Percentiles rank a stretch among this genome's conserved stretches.
Conservation (phyloP, 2,113 vertebrate genomes). For the Mirza zaza region DNA sequence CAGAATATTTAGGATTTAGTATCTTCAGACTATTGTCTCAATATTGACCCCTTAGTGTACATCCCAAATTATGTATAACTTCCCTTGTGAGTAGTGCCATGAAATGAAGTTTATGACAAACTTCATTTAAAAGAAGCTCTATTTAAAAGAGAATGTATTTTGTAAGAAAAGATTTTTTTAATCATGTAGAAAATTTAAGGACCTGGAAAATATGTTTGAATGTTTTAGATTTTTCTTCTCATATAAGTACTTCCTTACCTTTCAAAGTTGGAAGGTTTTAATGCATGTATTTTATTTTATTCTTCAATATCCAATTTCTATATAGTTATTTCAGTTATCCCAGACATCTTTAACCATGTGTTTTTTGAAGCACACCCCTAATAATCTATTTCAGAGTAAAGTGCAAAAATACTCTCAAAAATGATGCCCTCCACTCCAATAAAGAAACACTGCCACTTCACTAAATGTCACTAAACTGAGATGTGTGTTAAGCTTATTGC, state of each 20-base stretch:
- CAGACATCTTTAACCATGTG: neutral
- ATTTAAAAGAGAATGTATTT: conserved; percentile 21
- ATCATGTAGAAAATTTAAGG: neutral
- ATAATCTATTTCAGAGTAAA: conserved; percentile 10
- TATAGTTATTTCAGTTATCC: conserved; percentile 9
- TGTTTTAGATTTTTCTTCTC: conserved; percentile 34
- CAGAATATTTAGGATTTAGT: neutral
- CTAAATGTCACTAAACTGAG: neutral
- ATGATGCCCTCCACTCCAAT: neutral
- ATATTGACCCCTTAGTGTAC: neutral
- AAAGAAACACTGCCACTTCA: neutral
- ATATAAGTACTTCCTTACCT: neutral
- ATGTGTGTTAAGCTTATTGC: neutral
- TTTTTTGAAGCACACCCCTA: neutral
- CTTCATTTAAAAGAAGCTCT: no score
- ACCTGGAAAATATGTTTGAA: neutral
- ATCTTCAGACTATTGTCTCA: neutral
- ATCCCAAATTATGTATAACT: neutral
- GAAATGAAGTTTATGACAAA: neutral
- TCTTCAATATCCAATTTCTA: neutral
- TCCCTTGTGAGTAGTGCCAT: neutral
- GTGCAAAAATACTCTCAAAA: conserved; percentile 33
- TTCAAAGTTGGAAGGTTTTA: neutral
- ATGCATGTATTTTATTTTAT: neutral
- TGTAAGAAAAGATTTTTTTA: neutral